Evolutionary conservation across 2,888 invertebrate genomes (phyloP).

Genomic region (Atherix ibis): DNA sequence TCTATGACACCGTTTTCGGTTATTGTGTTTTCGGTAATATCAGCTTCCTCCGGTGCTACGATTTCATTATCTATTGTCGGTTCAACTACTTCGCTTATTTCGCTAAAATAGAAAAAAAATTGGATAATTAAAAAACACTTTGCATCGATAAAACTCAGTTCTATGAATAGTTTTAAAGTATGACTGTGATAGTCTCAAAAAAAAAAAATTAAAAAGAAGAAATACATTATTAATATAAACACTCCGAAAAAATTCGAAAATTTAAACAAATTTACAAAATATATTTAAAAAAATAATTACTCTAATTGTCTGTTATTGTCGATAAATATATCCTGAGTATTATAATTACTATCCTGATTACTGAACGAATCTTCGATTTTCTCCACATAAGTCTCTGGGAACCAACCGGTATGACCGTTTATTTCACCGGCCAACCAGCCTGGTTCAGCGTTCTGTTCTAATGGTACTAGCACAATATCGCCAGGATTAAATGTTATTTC

Average conservation of each 20-base stretch:
- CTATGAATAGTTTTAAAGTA: too few species aligned
- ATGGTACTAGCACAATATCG: conserved; percentile 67
- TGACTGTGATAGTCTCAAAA: neutral
- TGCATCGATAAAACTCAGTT: neutral
- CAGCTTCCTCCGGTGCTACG: conserved; percentile 9
- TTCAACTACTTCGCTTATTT: conserved; percentile 46
- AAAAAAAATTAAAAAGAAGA: neutral
- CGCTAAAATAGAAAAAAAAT: conserved; percentile 33
- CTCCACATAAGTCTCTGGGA: conserved; percentile 91
- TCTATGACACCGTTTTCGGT: conserved; percentile 38
- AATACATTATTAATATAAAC: neutral
- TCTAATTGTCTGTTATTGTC: conserved; percentile 34
- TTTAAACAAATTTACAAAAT: neutral
- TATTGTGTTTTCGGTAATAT: conserved; percentile 11
- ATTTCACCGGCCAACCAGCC: conserved; percentile 95
- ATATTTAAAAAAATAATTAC: conserved; percentile 27
- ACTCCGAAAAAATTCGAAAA: neutral
- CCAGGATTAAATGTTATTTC: conserved; percentile 89
- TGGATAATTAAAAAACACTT: neutral
- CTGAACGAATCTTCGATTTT: conserved; percentile 36
- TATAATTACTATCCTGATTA: conserved; percentile 14
- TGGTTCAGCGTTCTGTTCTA: conserved; percentile 77
- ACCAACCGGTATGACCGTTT: conserved; percentile 85
- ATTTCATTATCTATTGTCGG: conserved; percentile 19
- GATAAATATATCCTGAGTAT: conserved; percentile 21